Percentiles rank a stretch among this genome's conserved stretches.
phyloP scores from a whole-genome alignment of 2,113 vertebrate genomes.

The Sitta europaea region DNA sequence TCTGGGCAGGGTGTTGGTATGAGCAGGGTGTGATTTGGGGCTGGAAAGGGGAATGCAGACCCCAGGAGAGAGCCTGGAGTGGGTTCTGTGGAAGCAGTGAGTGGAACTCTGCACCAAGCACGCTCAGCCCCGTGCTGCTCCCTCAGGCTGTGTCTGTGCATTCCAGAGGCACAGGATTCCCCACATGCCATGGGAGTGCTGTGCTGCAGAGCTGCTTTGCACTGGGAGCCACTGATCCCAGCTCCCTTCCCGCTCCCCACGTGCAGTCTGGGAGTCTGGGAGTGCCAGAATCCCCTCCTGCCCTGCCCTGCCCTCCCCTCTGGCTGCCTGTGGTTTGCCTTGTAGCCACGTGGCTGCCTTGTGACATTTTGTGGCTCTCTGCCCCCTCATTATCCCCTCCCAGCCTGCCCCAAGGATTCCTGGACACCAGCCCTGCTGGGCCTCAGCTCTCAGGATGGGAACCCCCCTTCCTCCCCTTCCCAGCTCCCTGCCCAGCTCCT shows the following conservation, averaged over 20 bases:
- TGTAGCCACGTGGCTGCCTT: background rate
- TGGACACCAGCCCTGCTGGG: background rate
- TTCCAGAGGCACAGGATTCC: background rate
- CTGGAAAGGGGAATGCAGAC: background rate
- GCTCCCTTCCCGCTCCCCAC: background rate
- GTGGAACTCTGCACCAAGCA: background rate
- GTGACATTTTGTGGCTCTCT: background rate
- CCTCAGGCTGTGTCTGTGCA: background rate
- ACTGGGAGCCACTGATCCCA: fast-evolving
- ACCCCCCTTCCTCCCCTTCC: background rate
- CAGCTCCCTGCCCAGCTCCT: background rate
- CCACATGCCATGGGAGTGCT: background rate
- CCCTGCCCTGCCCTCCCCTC: background rate
- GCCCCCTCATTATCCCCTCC: background rate
- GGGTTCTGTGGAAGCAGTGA: background rate
- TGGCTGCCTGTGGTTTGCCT: background rate
- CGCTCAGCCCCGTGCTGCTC: background rate
- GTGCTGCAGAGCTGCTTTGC: background rate
- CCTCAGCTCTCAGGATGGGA: background rate
- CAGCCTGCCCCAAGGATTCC: background rate
- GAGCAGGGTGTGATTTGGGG: background rate
- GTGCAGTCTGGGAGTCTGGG: background rate
- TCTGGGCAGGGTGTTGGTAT: background rate
- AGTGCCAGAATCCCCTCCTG: background rate
- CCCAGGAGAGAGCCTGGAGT: background rate